Evolutionary conservation across 2,797 vertebrate species (phyloP), one percentile per base, ranked within the genome.

Genomic region (Rallus crepitans): DNA sequence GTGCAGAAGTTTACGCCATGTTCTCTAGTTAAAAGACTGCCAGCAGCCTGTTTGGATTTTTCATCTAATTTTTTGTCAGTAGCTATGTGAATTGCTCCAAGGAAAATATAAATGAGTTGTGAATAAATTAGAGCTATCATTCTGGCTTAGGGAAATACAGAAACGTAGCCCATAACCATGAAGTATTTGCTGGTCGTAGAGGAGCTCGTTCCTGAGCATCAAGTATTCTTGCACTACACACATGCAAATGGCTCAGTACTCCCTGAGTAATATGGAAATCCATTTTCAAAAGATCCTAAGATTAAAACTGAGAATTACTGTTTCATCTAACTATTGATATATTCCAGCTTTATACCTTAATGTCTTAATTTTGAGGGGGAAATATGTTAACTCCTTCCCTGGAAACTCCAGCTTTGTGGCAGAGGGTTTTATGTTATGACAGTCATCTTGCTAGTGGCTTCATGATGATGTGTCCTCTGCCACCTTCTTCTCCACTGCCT

Each of bases 301-400:
- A 39, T 45, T 48, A 25, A 27, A 45, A 45, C 18, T 47, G 39
- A 76, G 28, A 84, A 65, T 70, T 82, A 63, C 6, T 21, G 19
- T 84, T 94, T 95, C n/a, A 45, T 63, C 35, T 88, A 24, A 75
- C 93, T 83, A 63, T 93, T 83, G 65, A 59, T 83, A 27, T 63
- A 48, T 86, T 77, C 55, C 12, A 68, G 15, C 12, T 77, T 47
- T 55, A 37, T 9, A 42, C 63, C 15, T 47, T 70, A 23, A 23
- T 5, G 9, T 57, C 19, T 89, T 66, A 31, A 2, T 53, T 87
- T 52, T 89, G 47, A 35, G 20, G 20, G 47, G 47, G 9, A 90
- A 60, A 60, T 57, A n/a, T 23, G 68, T 48, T 85, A 68, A 73
- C 82, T 52, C 24, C 15, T 93, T 73, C 47, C 63, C 33, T 50